Evolutionary conservation across 1,140 invertebrate genomes (phyloP).

Genomic region (Aethina tumida): DNA sequence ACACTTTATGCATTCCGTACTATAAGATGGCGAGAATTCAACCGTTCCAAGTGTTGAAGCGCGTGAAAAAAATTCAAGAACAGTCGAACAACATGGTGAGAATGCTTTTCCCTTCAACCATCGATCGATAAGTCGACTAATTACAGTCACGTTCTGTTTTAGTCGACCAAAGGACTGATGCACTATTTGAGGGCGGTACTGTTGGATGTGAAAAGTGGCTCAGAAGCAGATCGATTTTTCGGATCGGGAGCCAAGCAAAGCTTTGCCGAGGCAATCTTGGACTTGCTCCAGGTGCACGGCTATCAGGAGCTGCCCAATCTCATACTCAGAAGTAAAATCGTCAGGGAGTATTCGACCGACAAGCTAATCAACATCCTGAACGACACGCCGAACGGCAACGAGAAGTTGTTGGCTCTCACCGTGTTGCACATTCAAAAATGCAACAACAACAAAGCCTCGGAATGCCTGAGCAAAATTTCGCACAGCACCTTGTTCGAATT

Average conservation of each 20-base stretch:
- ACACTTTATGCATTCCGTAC: slow-evolving; percentile 46
- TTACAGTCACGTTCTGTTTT: slow-evolving; percentile 11
- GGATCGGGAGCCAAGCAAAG: slow-evolving; percentile 37
- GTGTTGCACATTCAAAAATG: slow-evolving; percentile 46
- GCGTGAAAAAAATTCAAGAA: slow-evolving; percentile 35
- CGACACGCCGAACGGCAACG: slow-evolving; percentile 27
- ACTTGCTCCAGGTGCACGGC: slow-evolving; percentile 35
- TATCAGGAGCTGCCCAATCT: slow-evolving; percentile 41
- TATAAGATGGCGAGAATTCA: slow-evolving; percentile 47
- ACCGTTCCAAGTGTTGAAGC: slow-evolving; percentile 39
- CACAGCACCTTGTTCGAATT: slow-evolving; percentile 32
- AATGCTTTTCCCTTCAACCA: neutral
- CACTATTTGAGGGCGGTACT: slow-evolving; percentile 42
- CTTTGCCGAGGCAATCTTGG: slow-evolving; percentile 40
- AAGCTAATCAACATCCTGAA: slow-evolving; percentile 42
- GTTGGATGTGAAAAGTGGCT: slow-evolving; percentile 34
- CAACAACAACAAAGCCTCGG: slow-evolving; percentile 38
- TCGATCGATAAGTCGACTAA: neutral
- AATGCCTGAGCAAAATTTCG: slow-evolving; percentile 36
- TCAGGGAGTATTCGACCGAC: slow-evolving; percentile 48
- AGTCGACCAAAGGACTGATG: slow-evolving; percentile 40
- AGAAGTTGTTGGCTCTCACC: slow-evolving; percentile 37
- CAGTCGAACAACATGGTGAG: slow-evolving; percentile 26
- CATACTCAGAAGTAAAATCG: slow-evolving; percentile 42
- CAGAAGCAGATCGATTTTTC: slow-evolving; percentile 37